These are phyloP conservation scores for Solea solea DNA, from an alignment of 2,113 vertebrate genomes.

Conservation along the genomic window DNA sequence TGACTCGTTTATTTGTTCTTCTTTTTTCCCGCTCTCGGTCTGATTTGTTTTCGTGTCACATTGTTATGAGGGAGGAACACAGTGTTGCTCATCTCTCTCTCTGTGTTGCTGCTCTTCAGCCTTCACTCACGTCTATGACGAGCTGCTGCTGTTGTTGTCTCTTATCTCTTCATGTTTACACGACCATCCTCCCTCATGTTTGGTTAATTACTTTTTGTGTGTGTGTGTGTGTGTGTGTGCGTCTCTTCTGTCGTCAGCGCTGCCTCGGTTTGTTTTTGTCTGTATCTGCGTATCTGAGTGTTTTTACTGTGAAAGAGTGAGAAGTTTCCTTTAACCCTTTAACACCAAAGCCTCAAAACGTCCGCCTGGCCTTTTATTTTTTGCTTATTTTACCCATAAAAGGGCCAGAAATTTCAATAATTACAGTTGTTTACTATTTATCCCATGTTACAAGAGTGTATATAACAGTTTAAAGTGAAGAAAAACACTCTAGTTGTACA, in stretches of 20 bases:
- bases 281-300: not conserved
- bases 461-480: too few relatives aligned
- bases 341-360: too few relatives aligned
- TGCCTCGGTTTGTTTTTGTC: not conserved
- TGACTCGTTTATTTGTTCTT: not conserved
- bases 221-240: too few relatives aligned
- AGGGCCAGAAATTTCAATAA: too few relatives aligned
- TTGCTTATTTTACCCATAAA: too few relatives aligned
- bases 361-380: too few relatives aligned
- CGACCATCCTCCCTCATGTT: not conserved
- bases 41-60: not conserved
- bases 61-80: not conserved
- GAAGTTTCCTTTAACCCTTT: not conserved
- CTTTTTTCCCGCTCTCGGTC: not conserved
- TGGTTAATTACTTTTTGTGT: conserved; percentile 14
- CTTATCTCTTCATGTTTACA: not conserved
- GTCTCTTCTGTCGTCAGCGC: not conserved
- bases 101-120: conserved; percentile 4
- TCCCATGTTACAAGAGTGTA: too few relatives aligned
- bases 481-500: too few relatives aligned
- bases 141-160: conserved; percentile 1
- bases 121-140: not conserved
- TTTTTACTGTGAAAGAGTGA: conserved; percentile 14
- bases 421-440: too few relatives aligned
- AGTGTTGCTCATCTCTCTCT: not conserved